Percentiles rank a stretch among this genome's conserved stretches.
phyloP scores from a whole-genome alignment of 2,797 vertebrate species.

The Micromesistius poutassou region DNA sequence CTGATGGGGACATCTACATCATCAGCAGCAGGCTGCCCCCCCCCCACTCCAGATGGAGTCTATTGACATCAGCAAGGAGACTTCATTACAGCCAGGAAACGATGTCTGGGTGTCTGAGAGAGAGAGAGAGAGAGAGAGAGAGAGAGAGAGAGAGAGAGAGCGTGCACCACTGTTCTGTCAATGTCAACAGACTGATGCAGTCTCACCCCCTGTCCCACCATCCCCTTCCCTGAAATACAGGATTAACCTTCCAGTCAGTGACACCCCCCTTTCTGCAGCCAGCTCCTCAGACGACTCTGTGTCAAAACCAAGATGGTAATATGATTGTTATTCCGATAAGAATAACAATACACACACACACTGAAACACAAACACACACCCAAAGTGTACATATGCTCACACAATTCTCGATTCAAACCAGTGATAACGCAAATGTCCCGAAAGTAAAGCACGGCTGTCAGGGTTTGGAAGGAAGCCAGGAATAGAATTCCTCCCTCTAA shows the following conservation, averaged over 20 bases:
- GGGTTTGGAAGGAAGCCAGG: background rate
- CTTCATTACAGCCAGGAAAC: constrained; percentile 74
- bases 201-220: constrained; percentile 59
- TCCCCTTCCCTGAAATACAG: constrained; percentile 57
- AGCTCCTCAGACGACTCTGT: constrained; percentile 41
- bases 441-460: background rate
- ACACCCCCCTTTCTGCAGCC: constrained; percentile 43
- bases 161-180: constrained; percentile 70
- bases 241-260: constrained; percentile 65
- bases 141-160: constrained; percentile 14
- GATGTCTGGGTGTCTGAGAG: too few relatives aligned
- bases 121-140: constrained; percentile 58
- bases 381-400: background rate
- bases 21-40: constrained; percentile 49
- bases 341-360: constrained; percentile 22
- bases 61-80: constrained; percentile 68
- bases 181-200: constrained; percentile 72
- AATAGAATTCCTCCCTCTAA: background rate
- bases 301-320: constrained; percentile 41
- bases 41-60: constrained; percentile 42
- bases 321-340: constrained; percentile 45
- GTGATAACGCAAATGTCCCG: constrained; percentile 4
- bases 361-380: constrained; percentile 22
- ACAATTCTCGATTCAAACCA: background rate
- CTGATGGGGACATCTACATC: constrained; percentile 59